Evolutionary conservation across 2,888 invertebrate genomes (phyloP), one percentile per base, ranked within the genome.

Genomic region (Chrysotoxum bicinctum): DNA sequence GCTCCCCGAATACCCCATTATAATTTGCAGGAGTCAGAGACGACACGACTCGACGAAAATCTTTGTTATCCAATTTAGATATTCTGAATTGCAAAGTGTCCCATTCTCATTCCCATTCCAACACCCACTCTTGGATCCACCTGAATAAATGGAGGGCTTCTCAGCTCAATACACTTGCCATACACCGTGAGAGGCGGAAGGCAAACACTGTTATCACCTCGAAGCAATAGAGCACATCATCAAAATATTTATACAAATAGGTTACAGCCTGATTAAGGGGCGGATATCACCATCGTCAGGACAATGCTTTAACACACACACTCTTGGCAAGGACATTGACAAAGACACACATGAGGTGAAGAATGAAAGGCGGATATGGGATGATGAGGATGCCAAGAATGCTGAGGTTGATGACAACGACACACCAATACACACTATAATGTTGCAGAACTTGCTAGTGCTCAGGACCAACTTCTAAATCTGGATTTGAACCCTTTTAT

Each of bases 201-300:
- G 74, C 82, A 86, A 86, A 86, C 86, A 86, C 77, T 82, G 77
- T 86, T 86, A 86, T 86, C 86, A 82, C 58, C 82, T 78, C 82
- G 86, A 78, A 86, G 86, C 86, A 86, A 86, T 86, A 86, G 82
- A 86, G 82, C 86, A 86, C 86, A 86, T 86, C 86, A 86, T 86
- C 86, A 86, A 82, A 85, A 85, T 85, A 85, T 85, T 85, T 85
- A 85, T 85, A 85, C 81, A 85, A 81, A 85, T 85, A 85, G 85
- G 81, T 85, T 85, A 85, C 81, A 76, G 85, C 66, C 85, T 85
- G 85, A 85, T 85, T 85, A 81, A 81, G 85, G 85, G 85, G 85
- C 85, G 85, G 85, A 81, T 85, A 85, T 81, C 81, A 77, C 68
- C 85, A 81, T 60, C 72, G 72, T 52, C 72, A 81, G 81, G 72